Evolutionary conservation across 2,113 vertebrate species (phyloP).

Genomic region (Cebidichthys violaceus): DNA sequence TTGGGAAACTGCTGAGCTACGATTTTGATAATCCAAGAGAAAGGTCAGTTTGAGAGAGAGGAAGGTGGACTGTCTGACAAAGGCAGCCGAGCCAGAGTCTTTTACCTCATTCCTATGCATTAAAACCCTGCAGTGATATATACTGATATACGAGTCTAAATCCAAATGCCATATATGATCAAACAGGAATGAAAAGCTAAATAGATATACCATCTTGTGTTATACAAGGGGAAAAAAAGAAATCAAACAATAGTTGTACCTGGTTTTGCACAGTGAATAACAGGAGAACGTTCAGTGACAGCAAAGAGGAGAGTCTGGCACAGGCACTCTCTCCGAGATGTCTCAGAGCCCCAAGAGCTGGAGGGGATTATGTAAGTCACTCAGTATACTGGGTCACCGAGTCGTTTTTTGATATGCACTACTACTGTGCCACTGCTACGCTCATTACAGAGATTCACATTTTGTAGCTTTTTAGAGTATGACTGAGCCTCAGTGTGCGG

Average conservation of each 20-base stretch:
- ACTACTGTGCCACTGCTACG: slow-evolving; percentile 29
- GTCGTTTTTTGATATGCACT: slow-evolving; percentile 63
- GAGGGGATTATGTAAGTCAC: slow-evolving; percentile 76
- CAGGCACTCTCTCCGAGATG: slow-evolving; percentile 60
- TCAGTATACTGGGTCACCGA: slow-evolving; percentile 76
- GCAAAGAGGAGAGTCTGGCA: slow-evolving; percentile 56
- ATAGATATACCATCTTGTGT: background rate
- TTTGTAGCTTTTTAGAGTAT: background rate
- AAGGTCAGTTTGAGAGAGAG: slow-evolving; percentile 53
- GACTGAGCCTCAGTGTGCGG: background rate
- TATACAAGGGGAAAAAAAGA: background rate
- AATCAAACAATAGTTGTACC: slow-evolving; percentile 5
- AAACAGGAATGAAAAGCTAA: background rate
- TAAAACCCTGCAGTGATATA: slow-evolving; percentile 13
- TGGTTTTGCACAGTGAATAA: slow-evolving; percentile 18
- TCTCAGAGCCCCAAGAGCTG: slow-evolving; percentile 65
- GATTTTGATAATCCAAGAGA: slow-evolving; percentile 59
- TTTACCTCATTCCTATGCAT: slow-evolving; percentile 14
- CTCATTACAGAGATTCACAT: slow-evolving; percentile 27
- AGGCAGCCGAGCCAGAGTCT: background rate
- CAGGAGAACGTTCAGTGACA: slow-evolving; percentile 53
- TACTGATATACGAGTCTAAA: background rate
- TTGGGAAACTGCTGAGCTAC: slow-evolving; percentile 50
- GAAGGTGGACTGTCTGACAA: slow-evolving; percentile 9
- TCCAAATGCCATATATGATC: background rate